Percentiles rank a stretch among this genome's conserved stretches.
phyloP scores from a whole-genome alignment of 2,888 invertebrate species.

The Brachynemurus nebulosus region DNA sequence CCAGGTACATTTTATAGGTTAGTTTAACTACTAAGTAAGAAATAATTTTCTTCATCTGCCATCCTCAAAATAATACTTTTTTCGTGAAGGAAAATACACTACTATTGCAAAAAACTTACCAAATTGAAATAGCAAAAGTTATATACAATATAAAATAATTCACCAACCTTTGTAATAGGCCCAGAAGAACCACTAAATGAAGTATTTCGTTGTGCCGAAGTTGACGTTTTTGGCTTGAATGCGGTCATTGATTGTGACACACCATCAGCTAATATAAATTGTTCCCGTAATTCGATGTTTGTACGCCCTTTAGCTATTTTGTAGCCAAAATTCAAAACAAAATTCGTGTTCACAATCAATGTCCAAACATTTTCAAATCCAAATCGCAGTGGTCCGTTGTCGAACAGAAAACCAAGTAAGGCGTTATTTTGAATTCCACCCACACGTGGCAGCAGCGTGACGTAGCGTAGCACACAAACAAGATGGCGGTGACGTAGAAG shows the following conservation, averaged over 20 bases:
- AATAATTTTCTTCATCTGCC: too few species aligned
- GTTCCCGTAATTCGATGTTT: constrained; percentile 98
- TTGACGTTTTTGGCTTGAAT: constrained; percentile 89
- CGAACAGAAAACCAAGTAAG: too few species aligned
- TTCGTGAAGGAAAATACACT: too few species aligned
- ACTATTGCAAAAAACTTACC: too few species aligned
- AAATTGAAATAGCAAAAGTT: too few species aligned
- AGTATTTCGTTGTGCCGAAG: constrained; percentile 48
- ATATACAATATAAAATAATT: too few species aligned
- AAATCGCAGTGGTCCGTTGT: too few species aligned
- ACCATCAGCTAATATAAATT: constrained; percentile 97
- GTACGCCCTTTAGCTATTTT: constrained; percentile 93
- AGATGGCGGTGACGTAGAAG: neutral
- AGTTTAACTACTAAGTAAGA: too few species aligned
- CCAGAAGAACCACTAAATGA: constrained; percentile 57
- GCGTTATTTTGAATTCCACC: neutral
- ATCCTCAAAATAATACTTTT: too few species aligned
- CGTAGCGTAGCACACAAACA: constrained; percentile 1
- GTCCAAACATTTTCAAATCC: too few species aligned
- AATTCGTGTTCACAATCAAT: too few species aligned
- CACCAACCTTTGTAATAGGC: constrained; percentile 87
- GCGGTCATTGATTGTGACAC: constrained; percentile 98
- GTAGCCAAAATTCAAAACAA: constrained; percentile 1
- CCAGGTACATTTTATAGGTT: too few species aligned
- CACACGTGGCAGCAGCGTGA: neutral